phyloP scores from a whole-genome alignment of 2,888 invertebrate species.

The Meta bourneti region DNA sequence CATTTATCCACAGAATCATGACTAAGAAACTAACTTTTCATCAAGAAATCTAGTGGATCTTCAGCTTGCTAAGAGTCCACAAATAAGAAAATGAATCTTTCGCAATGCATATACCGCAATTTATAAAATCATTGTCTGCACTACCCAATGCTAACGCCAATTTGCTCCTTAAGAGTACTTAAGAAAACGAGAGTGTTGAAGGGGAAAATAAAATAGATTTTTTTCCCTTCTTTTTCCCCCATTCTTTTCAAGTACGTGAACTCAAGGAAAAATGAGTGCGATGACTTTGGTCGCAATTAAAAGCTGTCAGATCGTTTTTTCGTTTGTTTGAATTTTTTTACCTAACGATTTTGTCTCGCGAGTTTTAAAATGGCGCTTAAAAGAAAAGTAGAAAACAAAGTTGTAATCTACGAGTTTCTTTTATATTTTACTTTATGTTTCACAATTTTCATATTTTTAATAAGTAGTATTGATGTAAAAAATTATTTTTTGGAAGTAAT shows the following conservation, averaged over 20 bases:
- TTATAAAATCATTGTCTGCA: not conserved
- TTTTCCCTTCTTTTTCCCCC: not conserved
- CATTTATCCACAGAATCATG: too few species aligned
- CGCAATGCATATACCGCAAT: slow-evolving; percentile 2
- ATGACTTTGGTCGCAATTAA: slow-evolving; percentile 27
- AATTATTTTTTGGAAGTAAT: too few species aligned
- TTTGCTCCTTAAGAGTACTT: slow-evolving; percentile 49
- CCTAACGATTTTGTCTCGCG: not conserved
- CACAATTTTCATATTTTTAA: not conserved
- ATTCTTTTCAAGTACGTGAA: slow-evolving; percentile 32
- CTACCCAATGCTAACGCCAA: slow-evolving; percentile 21
- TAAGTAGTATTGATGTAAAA: too few species aligned
- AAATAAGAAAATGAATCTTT: not conserved
- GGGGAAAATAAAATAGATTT: slow-evolving; percentile 21
- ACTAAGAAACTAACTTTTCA: not conserved
- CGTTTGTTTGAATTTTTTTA: not conserved
- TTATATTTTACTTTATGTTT: not conserved
- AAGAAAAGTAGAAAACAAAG: not conserved
- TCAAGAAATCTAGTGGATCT: not conserved
- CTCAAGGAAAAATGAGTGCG: slow-evolving; percentile 17
- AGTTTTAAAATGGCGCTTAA: not conserved
- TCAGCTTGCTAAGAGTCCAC: not conserved
- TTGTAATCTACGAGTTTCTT: not conserved
- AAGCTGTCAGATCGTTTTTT: slow-evolving; percentile 9
- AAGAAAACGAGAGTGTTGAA: slow-evolving; percentile 36